Percentiles rank a stretch among this genome's conserved stretches.
Conservation (phyloP, 2,113 vertebrate species). For the Morone chrysops region DNA sequence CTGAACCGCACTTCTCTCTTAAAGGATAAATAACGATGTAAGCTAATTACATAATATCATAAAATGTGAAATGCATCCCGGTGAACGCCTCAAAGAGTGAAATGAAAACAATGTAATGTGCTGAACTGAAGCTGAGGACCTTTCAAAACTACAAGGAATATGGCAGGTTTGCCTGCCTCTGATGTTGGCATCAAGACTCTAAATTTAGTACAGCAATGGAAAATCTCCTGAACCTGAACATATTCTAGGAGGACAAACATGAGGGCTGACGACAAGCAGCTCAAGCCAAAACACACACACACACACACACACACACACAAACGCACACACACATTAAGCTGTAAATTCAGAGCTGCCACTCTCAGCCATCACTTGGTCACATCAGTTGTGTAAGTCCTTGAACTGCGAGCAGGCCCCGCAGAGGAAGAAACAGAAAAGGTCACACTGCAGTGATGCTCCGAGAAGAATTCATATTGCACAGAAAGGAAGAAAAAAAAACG, state of each 20-base stretch:
- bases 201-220: constrained; percentile 8
- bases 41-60: background rate
- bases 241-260: constrained; percentile 16
- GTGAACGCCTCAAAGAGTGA: background rate
- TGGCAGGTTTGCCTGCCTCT: constrained; percentile 31
- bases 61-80: background rate
- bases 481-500: background rate
- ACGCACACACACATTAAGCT: constrained; percentile 23
- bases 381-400: constrained; percentile 83
- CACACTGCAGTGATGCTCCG: constrained; percentile 70
- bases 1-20: background rate
- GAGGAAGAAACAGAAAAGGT: constrained; percentile 78
- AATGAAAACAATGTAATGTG: background rate
- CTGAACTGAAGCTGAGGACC: background rate
- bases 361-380: constrained; percentile 74
- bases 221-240: constrained; percentile 31
- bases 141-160: constrained; percentile 28
- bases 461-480: constrained; percentile 40
- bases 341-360: constrained; percentile 74
- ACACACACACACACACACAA: constrained; percentile 24
- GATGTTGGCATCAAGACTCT: background rate
- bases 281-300: constrained; percentile 42
- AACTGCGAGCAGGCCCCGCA: constrained; percentile 79
- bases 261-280: constrained; percentile 40
- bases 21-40: background rate